Evolutionary conservation across 2,888 invertebrate genomes (phyloP).

Genomic region (Dermolepida albohirtum): DNA sequence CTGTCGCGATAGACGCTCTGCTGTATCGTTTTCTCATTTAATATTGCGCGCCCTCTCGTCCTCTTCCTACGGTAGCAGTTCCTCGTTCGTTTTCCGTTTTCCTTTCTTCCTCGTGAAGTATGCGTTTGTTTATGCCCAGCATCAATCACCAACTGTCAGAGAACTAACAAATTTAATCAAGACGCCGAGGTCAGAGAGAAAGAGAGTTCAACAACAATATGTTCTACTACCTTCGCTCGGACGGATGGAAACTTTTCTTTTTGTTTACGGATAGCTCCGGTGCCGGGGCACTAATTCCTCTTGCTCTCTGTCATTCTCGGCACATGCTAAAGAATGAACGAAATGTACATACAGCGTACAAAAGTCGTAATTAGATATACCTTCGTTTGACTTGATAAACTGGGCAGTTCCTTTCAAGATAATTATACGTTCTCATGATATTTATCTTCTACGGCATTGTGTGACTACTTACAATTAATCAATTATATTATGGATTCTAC

Average conservation of each 20-base stretch:
- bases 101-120: conserved; percentile 11
- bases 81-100: conserved; percentile 1
- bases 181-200: conserved; percentile 49
- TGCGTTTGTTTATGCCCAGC: conserved; percentile 59
- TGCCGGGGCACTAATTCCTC: conserved; percentile 19
- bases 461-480: no score
- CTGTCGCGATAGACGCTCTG: conserved; percentile 47
- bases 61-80: neutral
- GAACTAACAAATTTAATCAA: conserved; percentile 62
- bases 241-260: conserved; percentile 30
- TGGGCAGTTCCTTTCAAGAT: no score
- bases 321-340: conserved; percentile 25
- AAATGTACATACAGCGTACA: neutral
- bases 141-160: conserved; percentile 62
- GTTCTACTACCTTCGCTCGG: conserved; percentile 17
- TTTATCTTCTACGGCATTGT: no score
- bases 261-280: conserved; percentile 21
- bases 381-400: neutral
- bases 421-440: no score
- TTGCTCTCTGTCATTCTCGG: conserved; percentile 24
- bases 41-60: conserved; percentile 56
- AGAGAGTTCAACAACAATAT: conserved; percentile 23
- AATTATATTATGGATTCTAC: no score
- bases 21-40: conserved; percentile 60
- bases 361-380: conserved; percentile 5